Evolutionary conservation across 2,888 invertebrate genomes (phyloP).

Genomic region (Agrypnus murinus): DNA sequence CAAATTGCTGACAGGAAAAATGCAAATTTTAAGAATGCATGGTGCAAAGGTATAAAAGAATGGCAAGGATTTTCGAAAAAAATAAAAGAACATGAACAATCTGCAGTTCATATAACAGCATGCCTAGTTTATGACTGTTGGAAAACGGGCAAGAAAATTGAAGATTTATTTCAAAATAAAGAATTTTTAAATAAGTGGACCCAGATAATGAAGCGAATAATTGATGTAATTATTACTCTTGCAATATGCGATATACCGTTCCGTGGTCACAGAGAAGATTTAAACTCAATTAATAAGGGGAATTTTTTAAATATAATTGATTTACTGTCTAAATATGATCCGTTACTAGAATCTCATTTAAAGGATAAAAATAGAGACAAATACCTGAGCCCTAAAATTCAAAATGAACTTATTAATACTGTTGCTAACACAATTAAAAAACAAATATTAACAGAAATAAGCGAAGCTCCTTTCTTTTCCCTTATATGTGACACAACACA

Average conservation of each 20-base stretch:
- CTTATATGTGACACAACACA: conserved; percentile 22
- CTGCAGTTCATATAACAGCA: not conserved
- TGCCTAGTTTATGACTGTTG: not conserved
- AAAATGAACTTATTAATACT: no score
- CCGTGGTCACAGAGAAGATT: not conserved
- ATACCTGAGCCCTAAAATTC: conserved; percentile 1
- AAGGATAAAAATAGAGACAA: conserved; percentile 17
- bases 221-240: conserved; percentile 10
- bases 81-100: conserved; percentile 3
- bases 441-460: conserved; percentile 7
- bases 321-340: conserved; percentile 12
- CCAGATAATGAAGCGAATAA: not conserved
- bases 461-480: not conserved
- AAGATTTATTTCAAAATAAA: no score
- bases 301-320: not conserved
- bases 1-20: not conserved
- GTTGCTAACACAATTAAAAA: conserved; percentile 4
- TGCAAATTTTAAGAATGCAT: not conserved
- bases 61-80: conserved; percentile 15
- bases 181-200: not conserved
- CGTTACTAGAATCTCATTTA: no score
- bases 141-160: no score
- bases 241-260: not conserved
- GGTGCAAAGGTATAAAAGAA: not conserved
- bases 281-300: not conserved